phyloP scores from a whole-genome alignment of 2,888 invertebrate genomes.

The Drosophila birchii region DNA sequence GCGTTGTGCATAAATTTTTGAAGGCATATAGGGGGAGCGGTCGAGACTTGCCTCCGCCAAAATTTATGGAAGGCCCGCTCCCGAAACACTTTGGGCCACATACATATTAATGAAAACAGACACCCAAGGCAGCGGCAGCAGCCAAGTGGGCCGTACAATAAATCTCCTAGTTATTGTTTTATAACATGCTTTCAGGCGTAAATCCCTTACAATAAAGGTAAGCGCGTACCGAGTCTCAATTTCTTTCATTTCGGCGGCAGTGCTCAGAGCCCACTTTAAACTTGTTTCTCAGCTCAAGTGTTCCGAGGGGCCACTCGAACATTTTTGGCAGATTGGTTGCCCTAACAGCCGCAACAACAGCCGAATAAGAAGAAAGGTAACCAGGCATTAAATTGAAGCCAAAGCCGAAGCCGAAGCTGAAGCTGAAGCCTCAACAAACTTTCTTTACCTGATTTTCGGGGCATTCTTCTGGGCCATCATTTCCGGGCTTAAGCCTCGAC shows the following conservation, averaged over 20 bases:
- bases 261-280: conserved; percentile 58
- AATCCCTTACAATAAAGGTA: conserved; percentile 64
- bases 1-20: conserved; percentile 4
- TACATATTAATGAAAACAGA: conserved; percentile 49
- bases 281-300: conserved; percentile 51
- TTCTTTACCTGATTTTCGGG: conserved; percentile 14
- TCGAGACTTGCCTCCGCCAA: conserved; percentile 7
- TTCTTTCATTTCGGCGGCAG: conserved; percentile 44
- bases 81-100: conserved; percentile 13
- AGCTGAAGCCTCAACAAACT: conserved; percentile 26
- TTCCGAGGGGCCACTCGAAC: conserved; percentile 57
- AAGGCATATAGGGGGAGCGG: neutral
- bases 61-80: conserved; percentile 19
- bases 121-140: conserved; percentile 12
- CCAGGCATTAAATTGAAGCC: conserved; percentile 74
- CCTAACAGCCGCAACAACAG: conserved; percentile 23
- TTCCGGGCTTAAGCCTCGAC: conserved; percentile 11
- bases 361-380: conserved; percentile 63
- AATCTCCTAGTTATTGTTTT: conserved; percentile 72
- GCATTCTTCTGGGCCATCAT: conserved; percentile 14
- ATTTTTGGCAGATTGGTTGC: conserved; percentile 65
- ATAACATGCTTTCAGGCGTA: conserved; percentile 47
- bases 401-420: neutral
- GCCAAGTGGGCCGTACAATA: conserved; percentile 57
- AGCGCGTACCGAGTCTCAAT: conserved; percentile 34